These are phyloP conservation scores for Tragelaphus imberbis DNA, from an alignment of 2,113 vertebrate genomes.

Conservation along the genomic window DNA sequence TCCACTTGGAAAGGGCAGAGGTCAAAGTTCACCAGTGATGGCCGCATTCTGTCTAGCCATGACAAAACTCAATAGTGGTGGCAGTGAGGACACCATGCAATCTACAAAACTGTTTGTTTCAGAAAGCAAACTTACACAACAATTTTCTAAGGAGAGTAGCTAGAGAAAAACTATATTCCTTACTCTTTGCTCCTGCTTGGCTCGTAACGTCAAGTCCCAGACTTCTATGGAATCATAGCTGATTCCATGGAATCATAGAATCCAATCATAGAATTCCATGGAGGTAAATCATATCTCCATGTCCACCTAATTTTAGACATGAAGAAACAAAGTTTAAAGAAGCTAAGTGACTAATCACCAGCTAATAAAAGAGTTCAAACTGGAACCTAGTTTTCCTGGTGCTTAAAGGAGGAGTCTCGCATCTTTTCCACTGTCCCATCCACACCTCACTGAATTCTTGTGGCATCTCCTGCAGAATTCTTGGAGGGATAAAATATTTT, in stretches of 20 bases:
- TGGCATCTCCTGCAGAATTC: not conserved
- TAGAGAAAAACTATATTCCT: not conserved
- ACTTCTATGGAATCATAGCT: not conserved
- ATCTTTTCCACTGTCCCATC: not conserved
- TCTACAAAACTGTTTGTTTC: not conserved
- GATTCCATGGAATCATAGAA: too few species aligned
- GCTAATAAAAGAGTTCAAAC: not conserved
- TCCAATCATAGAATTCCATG: too few species aligned
- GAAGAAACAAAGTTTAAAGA: slow-evolving; percentile 9
- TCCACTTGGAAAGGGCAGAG: not conserved
- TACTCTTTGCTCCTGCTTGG: not conserved
- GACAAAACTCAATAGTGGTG: not conserved
- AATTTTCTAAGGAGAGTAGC: not conserved
- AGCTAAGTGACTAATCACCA: slow-evolving; percentile 24
- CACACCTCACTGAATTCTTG: not conserved
- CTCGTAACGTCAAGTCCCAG: not conserved
- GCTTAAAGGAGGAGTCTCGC: not conserved
- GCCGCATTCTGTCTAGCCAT: not conserved
- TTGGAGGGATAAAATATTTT: not conserved
- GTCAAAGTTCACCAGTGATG: not conserved
- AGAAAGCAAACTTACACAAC: not conserved
- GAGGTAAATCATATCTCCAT: not conserved
- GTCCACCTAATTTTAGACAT: slow-evolving; percentile 36
- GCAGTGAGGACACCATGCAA: not conserved
- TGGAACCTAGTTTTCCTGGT: not conserved